Evolutionary conservation across 2,113 vertebrate genomes (phyloP).

Genomic region (Spilogale gracilis): DNA sequence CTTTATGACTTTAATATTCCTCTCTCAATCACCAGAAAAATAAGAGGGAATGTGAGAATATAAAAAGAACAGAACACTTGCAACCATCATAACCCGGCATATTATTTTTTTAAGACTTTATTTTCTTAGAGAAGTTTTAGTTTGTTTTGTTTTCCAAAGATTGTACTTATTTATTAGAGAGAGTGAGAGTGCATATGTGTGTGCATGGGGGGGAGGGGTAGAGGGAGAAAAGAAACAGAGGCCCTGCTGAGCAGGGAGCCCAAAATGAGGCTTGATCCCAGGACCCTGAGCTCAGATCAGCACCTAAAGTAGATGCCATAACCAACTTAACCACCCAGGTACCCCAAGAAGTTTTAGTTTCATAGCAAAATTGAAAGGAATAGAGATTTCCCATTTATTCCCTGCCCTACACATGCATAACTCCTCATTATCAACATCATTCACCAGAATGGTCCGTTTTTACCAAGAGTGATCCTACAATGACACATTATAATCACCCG

Average conservation of each 20-base stretch:
- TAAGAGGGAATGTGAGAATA: not conserved
- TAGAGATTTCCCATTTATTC: not conserved
- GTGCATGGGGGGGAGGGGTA: not conserved
- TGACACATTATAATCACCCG: not conserved
- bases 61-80: not conserved
- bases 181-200: not conserved
- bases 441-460: not conserved
- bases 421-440: not conserved
- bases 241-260: not conserved
- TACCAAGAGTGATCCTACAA: not conserved
- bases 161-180: not conserved
- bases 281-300: not conserved
- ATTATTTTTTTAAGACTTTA: not conserved
- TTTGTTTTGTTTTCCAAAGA: not conserved
- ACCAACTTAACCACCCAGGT: too few species aligned
- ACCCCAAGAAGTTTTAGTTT: not conserved
- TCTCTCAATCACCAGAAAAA: not conserved
- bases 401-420: not conserved
- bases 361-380: not conserved
- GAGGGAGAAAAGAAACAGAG: not conserved
- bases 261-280: not conserved
- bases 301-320: not conserved
- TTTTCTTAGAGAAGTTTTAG: not conserved
- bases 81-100: not conserved
- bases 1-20: not conserved